Evolutionary conservation across 2,888 invertebrate species (phyloP).

Genomic region (Cenopis cana): DNA sequence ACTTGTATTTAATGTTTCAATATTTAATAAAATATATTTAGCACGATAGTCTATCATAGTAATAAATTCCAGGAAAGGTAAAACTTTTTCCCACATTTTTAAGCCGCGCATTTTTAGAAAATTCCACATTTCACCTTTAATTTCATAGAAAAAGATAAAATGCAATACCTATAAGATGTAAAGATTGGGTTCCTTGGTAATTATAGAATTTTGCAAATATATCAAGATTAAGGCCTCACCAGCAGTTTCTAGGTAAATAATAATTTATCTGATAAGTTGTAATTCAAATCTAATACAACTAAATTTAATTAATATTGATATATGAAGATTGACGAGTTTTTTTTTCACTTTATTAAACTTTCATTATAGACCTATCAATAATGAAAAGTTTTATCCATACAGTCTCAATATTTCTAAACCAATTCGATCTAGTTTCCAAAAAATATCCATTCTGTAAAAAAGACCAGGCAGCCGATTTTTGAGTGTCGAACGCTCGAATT

Average conservation of each 20-base stretch:
- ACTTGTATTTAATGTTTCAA: no score
- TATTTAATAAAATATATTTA: not conserved
- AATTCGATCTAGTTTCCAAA: not conserved
- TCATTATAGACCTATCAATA: no score
- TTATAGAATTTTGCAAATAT: not conserved
- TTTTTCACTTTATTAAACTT: no score
- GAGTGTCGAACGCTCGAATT: no score
- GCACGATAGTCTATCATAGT: not conserved
- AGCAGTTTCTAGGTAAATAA: not conserved
- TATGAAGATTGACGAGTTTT: no score
- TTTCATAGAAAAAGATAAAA: constrained; percentile 2
- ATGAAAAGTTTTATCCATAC: not conserved
- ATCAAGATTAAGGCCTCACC: not conserved
- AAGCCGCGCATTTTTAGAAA: constrained; percentile 4
- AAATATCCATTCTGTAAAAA: not conserved
- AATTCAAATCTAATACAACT: no score
- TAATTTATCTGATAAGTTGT: not conserved
- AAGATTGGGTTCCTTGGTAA: constrained; percentile 15
- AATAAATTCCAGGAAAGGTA: not conserved
- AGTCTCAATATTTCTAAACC: not conserved
- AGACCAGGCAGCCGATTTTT: no score
- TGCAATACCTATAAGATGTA: constrained; percentile 7
- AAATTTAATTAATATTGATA: no score
- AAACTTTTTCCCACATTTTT: not conserved
- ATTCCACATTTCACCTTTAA: not conserved